phyloP scores from a whole-genome alignment of 2,888 invertebrate genomes.

The Drosophila suboccidentalis region DNA sequence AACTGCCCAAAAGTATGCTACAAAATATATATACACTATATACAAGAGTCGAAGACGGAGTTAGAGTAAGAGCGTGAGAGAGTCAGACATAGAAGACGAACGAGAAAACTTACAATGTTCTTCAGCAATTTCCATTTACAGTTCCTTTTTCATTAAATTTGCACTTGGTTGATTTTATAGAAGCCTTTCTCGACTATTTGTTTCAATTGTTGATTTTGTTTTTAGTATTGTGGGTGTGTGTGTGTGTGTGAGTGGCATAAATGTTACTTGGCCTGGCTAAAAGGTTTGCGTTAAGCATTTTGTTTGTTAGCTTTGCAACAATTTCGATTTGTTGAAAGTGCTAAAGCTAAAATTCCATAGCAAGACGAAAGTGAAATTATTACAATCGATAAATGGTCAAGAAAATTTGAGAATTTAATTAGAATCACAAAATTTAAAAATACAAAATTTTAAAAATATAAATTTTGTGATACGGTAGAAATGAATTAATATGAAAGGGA shows the following conservation, averaged over 20 bases:
- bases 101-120: slow-evolving; percentile 28
- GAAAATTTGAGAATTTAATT: neutral
- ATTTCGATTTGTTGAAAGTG: slow-evolving; percentile 65
- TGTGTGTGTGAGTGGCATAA: neutral
- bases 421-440: neutral
- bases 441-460: no score
- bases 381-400: slow-evolving; percentile 3
- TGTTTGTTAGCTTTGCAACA: slow-evolving; percentile 67
- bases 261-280: slow-evolving; percentile 27
- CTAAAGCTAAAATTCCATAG: slow-evolving; percentile 56
- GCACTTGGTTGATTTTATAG: slow-evolving; percentile 57
- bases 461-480: no score
- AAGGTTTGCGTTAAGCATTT: slow-evolving; percentile 57
- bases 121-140: slow-evolving; percentile 49
- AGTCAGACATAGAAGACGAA: slow-evolving; percentile 1
- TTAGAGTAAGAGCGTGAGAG: neutral
- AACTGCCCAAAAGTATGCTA: slow-evolving; percentile 61
- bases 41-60: neutral
- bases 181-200: slow-evolving; percentile 21
- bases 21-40: slow-evolving; percentile 46
- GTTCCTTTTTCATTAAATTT: slow-evolving; percentile 62
- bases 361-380: neutral
- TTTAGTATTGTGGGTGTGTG: slow-evolving; percentile 4
- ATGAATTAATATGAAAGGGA: no score
- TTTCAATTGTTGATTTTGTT: slow-evolving; percentile 26